Conservation (phyloP, 2,113 vertebrate species). For the Meleagris gallopavo region DNA sequence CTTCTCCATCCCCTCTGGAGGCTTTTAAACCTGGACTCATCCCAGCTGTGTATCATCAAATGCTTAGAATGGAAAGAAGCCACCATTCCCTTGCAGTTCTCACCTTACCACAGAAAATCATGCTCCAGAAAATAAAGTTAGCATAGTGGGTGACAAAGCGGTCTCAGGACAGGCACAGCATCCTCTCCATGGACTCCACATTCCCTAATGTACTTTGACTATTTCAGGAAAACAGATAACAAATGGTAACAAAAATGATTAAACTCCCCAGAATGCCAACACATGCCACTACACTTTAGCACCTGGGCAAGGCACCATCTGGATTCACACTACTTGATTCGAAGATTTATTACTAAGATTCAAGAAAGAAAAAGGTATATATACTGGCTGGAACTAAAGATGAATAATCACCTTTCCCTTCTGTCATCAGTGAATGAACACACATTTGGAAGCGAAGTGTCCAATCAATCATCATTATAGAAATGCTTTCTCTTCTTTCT, state of each 20-base stretch:
- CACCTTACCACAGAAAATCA: neutral
- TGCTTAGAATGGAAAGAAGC: neutral
- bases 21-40: neutral
- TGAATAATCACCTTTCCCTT: conserved; percentile 2
- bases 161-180: neutral
- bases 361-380: neutral
- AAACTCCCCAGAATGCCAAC: neutral
- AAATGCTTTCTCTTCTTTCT: conserved; percentile 7
- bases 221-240: neutral
- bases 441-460: neutral
- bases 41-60: neutral
- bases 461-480: conserved; percentile 40
- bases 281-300: neutral
- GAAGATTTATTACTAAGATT: conserved; percentile 1
- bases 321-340: neutral
- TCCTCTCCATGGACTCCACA: neutral
- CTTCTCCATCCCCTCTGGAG: neutral
- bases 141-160: neutral
- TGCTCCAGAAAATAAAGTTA: neutral
- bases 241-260: neutral
- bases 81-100: too few species aligned
- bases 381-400: neutral
- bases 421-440: neutral
- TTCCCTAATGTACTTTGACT: neutral
- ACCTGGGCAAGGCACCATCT: neutral